These are phyloP conservation scores for Sebastes nivosus DNA, from an alignment of 2,797 vertebrate genomes.

Conservation along the genomic window DNA sequence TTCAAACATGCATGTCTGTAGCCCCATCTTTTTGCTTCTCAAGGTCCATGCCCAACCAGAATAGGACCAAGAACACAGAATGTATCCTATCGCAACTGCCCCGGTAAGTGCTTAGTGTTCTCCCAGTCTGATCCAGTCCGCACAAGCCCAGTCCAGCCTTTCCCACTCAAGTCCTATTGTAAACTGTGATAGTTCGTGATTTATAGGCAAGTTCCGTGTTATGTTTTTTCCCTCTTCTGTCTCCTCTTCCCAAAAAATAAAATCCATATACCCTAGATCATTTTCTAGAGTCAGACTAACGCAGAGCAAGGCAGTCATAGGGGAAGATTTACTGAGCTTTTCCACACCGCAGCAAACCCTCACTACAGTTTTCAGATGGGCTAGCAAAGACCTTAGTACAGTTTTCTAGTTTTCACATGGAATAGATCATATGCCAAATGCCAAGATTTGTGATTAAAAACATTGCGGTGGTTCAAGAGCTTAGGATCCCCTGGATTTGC, in stretches of 20 bases:
- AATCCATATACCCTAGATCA: slow-evolving; percentile 26
- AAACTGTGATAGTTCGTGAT: slow-evolving; percentile 54
- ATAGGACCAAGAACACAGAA: slow-evolving; percentile 82
- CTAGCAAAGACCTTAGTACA: slow-evolving; percentile 5
- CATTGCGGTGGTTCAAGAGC: slow-evolving; percentile 57
- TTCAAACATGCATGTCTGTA: slow-evolving; percentile 76
- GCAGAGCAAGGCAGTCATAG: slow-evolving; percentile 31
- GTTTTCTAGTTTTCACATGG: slow-evolving; percentile 34
- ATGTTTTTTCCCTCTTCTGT: slow-evolving; percentile 58
- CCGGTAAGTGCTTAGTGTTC: slow-evolving; percentile 80
- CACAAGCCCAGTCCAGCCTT: slow-evolving; percentile 66
- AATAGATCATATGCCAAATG: slow-evolving; percentile 60
- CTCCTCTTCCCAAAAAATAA: slow-evolving; percentile 33
- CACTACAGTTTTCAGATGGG: slow-evolving; percentile 13
- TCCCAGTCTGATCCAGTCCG: slow-evolving; percentile 69
- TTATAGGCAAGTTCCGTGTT: slow-evolving; percentile 40
- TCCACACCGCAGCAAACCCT: slow-evolving; percentile 30
- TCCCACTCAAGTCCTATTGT: slow-evolving; percentile 61
- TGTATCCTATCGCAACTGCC: slow-evolving; percentile 82
- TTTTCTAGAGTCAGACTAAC: slow-evolving; percentile 39
- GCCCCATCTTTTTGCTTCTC: slow-evolving; percentile 81
- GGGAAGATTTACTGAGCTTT: slow-evolving; percentile 53
- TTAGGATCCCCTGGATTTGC: slow-evolving; percentile 71
- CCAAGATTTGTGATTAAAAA: slow-evolving; percentile 68
- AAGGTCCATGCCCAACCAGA: slow-evolving; percentile 83